Conservation (phyloP, 2,797 vertebrate genomes). For the Mus spretus region DNA sequence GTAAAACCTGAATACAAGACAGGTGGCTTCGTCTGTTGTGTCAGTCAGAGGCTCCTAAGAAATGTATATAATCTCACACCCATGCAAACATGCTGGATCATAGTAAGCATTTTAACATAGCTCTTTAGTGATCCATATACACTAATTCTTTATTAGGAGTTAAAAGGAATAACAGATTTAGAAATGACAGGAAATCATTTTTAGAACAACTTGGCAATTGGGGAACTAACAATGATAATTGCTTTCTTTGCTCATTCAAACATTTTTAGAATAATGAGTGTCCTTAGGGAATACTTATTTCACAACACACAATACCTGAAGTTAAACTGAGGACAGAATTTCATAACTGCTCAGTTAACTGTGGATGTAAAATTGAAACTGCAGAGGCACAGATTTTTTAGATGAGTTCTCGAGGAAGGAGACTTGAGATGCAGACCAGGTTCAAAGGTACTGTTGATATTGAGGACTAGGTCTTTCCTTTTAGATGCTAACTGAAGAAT, state of each 20-base stretch:
- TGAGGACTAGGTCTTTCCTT: background rate
- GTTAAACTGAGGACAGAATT: background rate
- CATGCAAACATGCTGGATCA: background rate
- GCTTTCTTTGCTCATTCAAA: background rate
- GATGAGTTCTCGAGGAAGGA: background rate
- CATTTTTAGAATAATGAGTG: background rate
- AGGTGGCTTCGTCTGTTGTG: background rate
- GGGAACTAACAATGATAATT: background rate
- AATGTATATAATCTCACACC: background rate
- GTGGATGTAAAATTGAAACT: background rate
- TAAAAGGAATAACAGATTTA: background rate
- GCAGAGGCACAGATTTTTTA: background rate
- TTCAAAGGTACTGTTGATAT: background rate
- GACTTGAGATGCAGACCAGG: background rate
- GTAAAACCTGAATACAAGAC: background rate
- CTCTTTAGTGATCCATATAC: rapidly evolving
- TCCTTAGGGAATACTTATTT: background rate
- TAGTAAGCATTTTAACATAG: background rate
- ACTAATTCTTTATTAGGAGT: background rate
- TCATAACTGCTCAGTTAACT: background rate
- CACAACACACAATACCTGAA: background rate
- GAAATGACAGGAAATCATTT: background rate
- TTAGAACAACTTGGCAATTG: background rate
- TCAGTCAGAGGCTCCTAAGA: background rate
- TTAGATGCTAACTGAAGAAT: background rate